Base-by-base conservation (phyloP, 2,888 invertebrate genomes). In the Ceratothoa steindachneri region DNA sequence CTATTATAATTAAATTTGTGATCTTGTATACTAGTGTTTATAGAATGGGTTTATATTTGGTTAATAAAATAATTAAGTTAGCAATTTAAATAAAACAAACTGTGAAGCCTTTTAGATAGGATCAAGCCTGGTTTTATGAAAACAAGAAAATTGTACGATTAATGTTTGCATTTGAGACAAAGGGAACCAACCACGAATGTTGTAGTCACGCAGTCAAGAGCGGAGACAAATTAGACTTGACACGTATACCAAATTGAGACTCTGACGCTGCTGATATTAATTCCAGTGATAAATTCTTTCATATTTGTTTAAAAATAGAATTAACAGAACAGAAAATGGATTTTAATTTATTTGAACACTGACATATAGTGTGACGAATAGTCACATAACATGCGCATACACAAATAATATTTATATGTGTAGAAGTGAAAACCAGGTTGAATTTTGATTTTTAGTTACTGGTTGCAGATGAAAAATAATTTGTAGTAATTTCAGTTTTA, bases 251-350 rank as follows among this genome's bases (percentile, higher is more conserved):
- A 7, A 60, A 60, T 60, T 2, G 60, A n/a, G 60, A 60, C 60
- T 60, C 19, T 24, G 2, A 12, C 60, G 12, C 60, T 60, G 19
- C 60, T 60, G 60, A 22, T 60, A 60, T 60, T 60, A 60, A 60
- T 60, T 60, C 60, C 22, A 2, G 60, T 22, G 60, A 60, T 60
- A 22, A 60, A 60, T 7, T 60, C 2, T 29, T 67, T 2, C 31
- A 67, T 67, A 2, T 67, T 19, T 67, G 31, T 29, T 30, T 67
- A 67, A 30, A 67, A 30, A 67, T 29, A 4, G n/a, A 28, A 30
- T 2, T 67, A 29, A 30, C 5, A 1, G 1, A 19, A 28, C 12
- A 66, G 28, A 66, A 66, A 29, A 67, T 28, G 12, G 29, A 22
- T 67, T 2, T 60, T 19, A 5, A 60, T 60, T 19, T 60, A 60